These are phyloP conservation scores for Hypena proboscidalis DNA, from an alignment of 2,888 invertebrate species.

Conservation along the genomic window DNA sequence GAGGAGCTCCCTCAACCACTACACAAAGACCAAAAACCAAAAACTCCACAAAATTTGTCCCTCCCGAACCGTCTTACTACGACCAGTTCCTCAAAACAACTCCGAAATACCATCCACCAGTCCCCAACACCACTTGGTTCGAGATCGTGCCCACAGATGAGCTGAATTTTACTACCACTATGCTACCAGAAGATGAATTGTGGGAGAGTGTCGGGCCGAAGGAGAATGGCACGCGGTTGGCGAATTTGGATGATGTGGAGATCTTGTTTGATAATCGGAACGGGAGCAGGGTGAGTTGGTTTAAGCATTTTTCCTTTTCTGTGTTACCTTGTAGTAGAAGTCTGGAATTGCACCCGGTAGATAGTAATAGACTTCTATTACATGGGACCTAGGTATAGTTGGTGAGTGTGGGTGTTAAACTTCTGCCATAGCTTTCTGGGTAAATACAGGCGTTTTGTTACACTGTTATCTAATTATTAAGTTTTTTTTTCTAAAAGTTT, in stretches of 20 bases:
- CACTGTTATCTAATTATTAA: no score
- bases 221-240: constrained; percentile 58
- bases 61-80: constrained; percentile 72
- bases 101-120: constrained; percentile 41
- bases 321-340: no score
- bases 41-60: constrained; percentile 57
- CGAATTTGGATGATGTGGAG: constrained; percentile 78
- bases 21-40: constrained; percentile 47
- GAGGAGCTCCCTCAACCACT: constrained; percentile 43
- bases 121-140: constrained; percentile 72
- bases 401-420: no score
- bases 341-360: no score
- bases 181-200: constrained; percentile 66
- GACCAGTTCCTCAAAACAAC: constrained; percentile 81
- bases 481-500: no score
- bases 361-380: no score
- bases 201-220: constrained; percentile 73
- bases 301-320: no score
- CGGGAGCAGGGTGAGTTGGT: constrained; percentile 58
- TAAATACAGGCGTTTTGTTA: no score
- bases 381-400: no score
- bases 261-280: constrained; percentile 69
- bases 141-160: constrained; percentile 67
- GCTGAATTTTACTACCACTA: constrained; percentile 56
- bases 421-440: no score